Evolutionary conservation across 23 tunicate genomes (phyloP), one percentile per base, ranked within the genome.

Genomic region (Aplidium turbinatum): DNA sequence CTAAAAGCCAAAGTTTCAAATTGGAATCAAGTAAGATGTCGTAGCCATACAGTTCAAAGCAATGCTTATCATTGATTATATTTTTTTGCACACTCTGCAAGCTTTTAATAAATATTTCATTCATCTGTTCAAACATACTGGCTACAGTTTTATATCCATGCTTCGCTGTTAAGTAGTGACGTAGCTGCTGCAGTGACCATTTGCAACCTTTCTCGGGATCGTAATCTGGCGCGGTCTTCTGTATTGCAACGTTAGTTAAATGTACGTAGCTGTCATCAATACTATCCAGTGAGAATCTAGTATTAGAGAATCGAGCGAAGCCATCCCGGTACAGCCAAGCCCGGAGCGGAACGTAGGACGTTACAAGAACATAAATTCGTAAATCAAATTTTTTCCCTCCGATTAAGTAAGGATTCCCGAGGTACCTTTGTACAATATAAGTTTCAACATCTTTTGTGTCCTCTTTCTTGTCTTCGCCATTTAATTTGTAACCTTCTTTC

Each of bases 241-340:
- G 98, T 16, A 93, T 81, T 0, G 98, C 98, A 30, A 86, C 93
- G 58, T 93, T 93, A 22, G 98, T 93, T 42, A 93, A 63, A 74
- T 93, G 98, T 22, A 93, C 94, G 55, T 90, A 90, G 42, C 97
- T 90, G 38, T 90, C 97, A 51, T 90, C 97, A 18, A 90, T 90
- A 60, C 97, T 90, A 71, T 93, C 94, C 28, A 93, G 74, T 20
- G 98, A 86, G 64, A 85, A 93, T 46, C 94, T 56, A 16, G 98
- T 84, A 81, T 81, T 86, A 0, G 93, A 85, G 55, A 93, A 93
- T 36, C 98, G 58, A 20, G 93, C 98, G 70, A 93, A 93, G 11
- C 98, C 98, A 58, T 93, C 98, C 55, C 98, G 60, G 76, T 93
- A 93, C 38, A 93, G 79, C 98, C 98, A 93, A 13, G 98, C 98